Conservation (phyloP, 1,140 invertebrate species). For the Drosophila nasuta region DNA sequence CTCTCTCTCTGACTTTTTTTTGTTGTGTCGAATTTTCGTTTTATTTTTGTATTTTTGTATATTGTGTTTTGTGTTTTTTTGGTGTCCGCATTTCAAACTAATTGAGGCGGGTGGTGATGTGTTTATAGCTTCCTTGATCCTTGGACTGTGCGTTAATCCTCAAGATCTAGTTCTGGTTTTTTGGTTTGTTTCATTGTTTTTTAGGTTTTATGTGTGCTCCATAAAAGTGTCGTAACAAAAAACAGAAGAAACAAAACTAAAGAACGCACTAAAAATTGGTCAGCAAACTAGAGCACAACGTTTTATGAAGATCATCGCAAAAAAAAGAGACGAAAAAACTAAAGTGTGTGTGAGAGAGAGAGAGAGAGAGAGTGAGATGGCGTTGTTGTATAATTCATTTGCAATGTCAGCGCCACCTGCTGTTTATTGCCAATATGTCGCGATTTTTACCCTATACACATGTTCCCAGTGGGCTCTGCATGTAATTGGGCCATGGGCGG, state of each 20-base stretch:
- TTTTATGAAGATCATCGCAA: conserved; percentile 21
- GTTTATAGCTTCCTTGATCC: conserved; percentile 60
- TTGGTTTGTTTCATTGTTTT: conserved; percentile 11
- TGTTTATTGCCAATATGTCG: conserved; percentile 81
- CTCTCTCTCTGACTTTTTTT: conserved; percentile 24
- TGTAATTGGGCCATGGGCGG: conserved; percentile 11
- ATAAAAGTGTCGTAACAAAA: conserved; percentile 46
- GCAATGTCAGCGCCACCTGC: conserved; percentile 69
- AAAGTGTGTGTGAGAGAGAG: background rate
- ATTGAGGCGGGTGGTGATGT: conserved; percentile 74
- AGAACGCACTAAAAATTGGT: conserved; percentile 69
- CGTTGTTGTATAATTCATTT: conserved; percentile 46
- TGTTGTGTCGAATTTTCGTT: background rate
- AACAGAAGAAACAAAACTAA: conserved; percentile 29
- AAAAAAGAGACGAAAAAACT: no score
- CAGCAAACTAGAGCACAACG: conserved; percentile 68
- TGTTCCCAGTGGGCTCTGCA: conserved; percentile 40
- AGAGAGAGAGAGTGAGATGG: no score
- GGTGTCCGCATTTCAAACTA: conserved; percentile 61
- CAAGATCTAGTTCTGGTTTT: conserved; percentile 49
- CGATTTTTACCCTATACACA: conserved; percentile 61
- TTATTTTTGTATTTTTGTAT: background rate
- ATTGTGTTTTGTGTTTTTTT: background rate
- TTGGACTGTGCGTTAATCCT: conserved; percentile 22
- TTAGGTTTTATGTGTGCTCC: conserved; percentile 6